Conservation (phyloP, 2,888 invertebrate species). For the Limnephilus auricula region DNA sequence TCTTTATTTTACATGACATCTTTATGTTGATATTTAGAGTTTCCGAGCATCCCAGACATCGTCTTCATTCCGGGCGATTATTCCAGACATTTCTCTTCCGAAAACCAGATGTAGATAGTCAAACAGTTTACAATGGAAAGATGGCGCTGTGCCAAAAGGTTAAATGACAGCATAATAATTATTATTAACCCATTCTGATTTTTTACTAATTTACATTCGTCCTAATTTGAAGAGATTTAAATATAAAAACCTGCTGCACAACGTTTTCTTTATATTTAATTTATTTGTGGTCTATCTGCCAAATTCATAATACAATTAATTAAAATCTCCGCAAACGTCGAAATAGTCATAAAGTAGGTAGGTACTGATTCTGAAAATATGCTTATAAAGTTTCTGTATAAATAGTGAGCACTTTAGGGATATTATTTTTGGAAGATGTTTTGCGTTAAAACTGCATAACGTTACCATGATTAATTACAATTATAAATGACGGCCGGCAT, state of each 20-base stretch:
- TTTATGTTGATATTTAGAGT: not conserved
- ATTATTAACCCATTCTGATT: not conserved
- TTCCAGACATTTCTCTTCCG: constrained; percentile 33
- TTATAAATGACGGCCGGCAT: too few relatives aligned
- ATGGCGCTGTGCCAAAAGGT: constrained; percentile 18
- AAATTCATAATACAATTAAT: not conserved
- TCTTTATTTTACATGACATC: not conserved
- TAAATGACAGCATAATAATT: not conserved
- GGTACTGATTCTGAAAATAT: not conserved
- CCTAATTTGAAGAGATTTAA: not conserved
- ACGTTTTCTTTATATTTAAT: not conserved
- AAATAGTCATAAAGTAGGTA: not conserved
- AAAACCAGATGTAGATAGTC: not conserved
- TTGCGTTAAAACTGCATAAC: too few relatives aligned
- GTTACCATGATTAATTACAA: too few relatives aligned
- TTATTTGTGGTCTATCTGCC: not conserved
- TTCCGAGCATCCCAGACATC: not conserved
- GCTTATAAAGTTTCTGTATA: too few relatives aligned
- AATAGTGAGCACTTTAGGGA: too few relatives aligned
- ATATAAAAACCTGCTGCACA: not conserved
- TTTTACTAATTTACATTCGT: not conserved
- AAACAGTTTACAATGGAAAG: constrained; percentile 7
- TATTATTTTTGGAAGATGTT: too few relatives aligned
- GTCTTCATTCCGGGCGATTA: constrained; percentile 34
- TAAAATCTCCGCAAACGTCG: not conserved